These are phyloP conservation scores for Heteromormyrus szaboi DNA, from an alignment of 2,797 vertebrate genomes.

Conservation along the genomic window DNA sequence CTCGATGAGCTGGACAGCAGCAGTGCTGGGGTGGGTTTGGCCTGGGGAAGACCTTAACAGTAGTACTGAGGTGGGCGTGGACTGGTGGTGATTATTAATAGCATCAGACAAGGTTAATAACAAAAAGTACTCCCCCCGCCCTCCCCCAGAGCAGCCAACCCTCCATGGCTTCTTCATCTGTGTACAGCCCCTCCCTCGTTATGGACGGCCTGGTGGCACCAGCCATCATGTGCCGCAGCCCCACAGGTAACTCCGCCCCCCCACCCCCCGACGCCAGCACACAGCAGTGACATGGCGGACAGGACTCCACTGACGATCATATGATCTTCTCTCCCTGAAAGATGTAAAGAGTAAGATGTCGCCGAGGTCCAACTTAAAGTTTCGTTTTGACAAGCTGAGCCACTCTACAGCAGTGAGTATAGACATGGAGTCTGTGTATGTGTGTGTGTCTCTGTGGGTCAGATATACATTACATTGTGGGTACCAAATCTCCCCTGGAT, in stretches of 20 bases:
- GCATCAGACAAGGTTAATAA: not conserved
- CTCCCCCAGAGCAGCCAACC: constrained; percentile 71
- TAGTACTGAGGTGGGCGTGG: not conserved
- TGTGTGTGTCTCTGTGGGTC: not conserved
- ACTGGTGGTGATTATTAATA: not conserved
- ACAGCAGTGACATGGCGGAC: not conserved
- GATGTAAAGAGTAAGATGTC: constrained; percentile 88
- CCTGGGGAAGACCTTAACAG: not conserved
- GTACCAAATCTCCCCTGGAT: not conserved
- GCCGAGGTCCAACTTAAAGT: constrained; percentile 90
- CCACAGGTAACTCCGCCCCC: constrained; percentile 70
- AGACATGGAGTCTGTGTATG: not conserved
- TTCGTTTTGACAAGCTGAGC: constrained; percentile 92
- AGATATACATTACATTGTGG: not conserved
- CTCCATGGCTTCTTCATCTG: constrained; percentile 65
- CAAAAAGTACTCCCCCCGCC: not conserved
- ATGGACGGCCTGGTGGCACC: constrained; percentile 75
- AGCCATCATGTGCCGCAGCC: constrained; percentile 88
- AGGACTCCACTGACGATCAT: not conserved
- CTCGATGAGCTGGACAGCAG: constrained; percentile 85
- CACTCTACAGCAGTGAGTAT: constrained; percentile 71
- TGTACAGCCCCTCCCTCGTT: constrained; percentile 72
- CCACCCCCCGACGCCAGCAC: not conserved
- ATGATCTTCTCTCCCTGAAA: constrained; percentile 35
- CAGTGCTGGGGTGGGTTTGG: constrained; percentile 23